Conservation (phyloP, 1,140 invertebrate species). For the Macrosteles quadrilineatus region DNA sequence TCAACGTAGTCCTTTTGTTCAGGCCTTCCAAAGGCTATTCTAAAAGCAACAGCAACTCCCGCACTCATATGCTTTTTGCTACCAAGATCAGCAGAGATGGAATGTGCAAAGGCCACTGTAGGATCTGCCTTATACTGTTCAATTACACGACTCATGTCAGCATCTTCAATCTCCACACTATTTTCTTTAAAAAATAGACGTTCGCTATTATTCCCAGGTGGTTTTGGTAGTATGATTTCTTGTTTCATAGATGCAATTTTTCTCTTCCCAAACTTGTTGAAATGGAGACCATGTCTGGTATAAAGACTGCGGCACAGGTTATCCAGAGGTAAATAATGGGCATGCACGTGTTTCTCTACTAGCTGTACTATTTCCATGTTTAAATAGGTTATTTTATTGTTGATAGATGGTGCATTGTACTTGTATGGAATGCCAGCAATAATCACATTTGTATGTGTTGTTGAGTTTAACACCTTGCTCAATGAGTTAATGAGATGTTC, state of each 20-base stretch:
- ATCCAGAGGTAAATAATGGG: neutral
- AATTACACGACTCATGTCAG: neutral
- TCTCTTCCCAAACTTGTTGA: neutral
- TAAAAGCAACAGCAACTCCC: neutral
- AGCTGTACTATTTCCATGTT: no score
- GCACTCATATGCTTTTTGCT: neutral
- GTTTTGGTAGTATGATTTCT: neutral
- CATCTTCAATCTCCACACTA: neutral
- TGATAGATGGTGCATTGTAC: no score
- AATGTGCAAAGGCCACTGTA: neutral
- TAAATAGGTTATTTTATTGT: no score
- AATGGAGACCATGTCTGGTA: no score
- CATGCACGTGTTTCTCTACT: no score
- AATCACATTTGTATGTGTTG: no score
- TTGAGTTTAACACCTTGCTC: no score
- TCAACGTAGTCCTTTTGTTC: neutral
- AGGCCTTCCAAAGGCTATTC: neutral
- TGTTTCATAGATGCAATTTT: neutral
- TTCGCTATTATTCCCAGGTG: neutral
- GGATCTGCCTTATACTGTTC: neutral
- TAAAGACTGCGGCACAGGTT: neutral
- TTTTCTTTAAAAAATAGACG: neutral
- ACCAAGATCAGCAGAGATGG: neutral
- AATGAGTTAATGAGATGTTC: no score
- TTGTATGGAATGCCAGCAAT: no score